Conservation (phyloP, 2,797 vertebrate genomes). For the Eremophila alpestris region DNA sequence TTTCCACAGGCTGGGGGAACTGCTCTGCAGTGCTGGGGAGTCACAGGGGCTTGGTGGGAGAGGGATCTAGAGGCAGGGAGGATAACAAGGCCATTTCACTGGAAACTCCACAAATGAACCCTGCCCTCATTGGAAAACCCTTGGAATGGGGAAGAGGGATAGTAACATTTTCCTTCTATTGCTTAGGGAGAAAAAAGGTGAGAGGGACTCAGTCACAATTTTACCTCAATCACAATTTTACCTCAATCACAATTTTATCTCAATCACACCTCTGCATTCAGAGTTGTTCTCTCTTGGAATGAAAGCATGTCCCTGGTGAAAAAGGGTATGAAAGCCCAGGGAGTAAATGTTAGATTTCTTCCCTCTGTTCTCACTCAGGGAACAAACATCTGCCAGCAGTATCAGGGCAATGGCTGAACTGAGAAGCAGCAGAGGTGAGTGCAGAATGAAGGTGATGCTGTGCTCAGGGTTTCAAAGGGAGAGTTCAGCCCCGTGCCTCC, state of each 20-base stretch:
- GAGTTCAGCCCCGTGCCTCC: neutral
- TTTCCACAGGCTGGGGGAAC: neutral
- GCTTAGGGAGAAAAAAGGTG: neutral
- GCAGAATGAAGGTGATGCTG: neutral
- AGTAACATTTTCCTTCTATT: neutral
- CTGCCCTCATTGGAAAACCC: neutral
- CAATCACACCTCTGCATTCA: neutral
- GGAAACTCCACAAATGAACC: neutral
- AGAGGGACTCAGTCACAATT: neutral
- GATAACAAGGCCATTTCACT: fast-evolving
- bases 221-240: neutral
- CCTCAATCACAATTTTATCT: neutral
- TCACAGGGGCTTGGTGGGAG: neutral
- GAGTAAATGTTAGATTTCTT: neutral
- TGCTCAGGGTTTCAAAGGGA: fast-evolving
- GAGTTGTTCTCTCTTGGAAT: neutral
- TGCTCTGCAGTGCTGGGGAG: fast-evolving
- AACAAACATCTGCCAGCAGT: fast-evolving
- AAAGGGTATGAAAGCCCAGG: neutral
- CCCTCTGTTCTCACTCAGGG: neutral
- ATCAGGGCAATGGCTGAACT: neutral
- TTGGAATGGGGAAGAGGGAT: neutral
- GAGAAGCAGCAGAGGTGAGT: neutral
- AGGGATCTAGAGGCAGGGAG: neutral
- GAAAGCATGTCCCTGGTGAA: neutral